Evolutionary conservation across 2,113 vertebrate species (phyloP).

Genomic region (Pseudopipra pipra): DNA sequence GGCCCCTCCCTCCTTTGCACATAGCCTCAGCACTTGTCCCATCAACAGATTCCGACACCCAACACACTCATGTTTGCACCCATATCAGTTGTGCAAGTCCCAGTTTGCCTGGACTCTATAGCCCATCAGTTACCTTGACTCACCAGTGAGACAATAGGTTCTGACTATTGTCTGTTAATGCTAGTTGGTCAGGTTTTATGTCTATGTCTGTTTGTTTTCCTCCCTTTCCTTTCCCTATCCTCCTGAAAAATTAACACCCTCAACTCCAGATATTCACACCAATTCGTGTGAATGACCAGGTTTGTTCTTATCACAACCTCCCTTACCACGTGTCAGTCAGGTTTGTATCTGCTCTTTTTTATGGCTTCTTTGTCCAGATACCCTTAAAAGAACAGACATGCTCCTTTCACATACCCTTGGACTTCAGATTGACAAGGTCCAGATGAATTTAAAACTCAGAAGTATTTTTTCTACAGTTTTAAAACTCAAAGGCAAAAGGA

Average conservation of each 20-base stretch:
- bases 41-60: rapidly evolving
- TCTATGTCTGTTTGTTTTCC: not conserved
- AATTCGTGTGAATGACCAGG: not conserved
- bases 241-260: not conserved
- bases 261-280: not conserved
- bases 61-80: not conserved
- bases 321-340: not conserved
- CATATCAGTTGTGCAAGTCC: not conserved
- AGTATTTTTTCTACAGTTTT: not conserved
- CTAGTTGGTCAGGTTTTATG: not conserved
- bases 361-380: not conserved
- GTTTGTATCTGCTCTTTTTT: not conserved
- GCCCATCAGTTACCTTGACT: not conserved
- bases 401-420: not conserved
- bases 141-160: not conserved
- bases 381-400: not conserved
- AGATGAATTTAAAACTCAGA: not conserved
- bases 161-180: not conserved
- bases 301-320: not conserved
- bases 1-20: not conserved
- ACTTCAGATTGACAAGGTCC: not conserved
- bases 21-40: not conserved
- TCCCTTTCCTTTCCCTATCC: not conserved
- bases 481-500: not conserved
- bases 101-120: not conserved